Percentiles rank a stretch among this genome's conserved stretches.
Evolutionary conservation across 2,888 invertebrate species (phyloP).

Genomic region (Zelleria hepariella): DNA sequence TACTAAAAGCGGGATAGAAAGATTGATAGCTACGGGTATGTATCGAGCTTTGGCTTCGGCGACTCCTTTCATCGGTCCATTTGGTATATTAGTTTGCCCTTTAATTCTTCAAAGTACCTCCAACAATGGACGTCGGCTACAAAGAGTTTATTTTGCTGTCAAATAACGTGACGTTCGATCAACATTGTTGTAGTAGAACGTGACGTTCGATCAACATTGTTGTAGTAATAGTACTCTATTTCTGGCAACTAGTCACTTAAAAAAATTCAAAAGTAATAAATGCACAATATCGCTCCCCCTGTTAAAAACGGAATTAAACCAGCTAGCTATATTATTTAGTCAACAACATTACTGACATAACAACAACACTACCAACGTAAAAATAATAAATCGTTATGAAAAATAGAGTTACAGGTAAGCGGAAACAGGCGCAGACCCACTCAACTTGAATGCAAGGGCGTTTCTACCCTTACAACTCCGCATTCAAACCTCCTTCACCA

Average conservation of each 20-base stretch:
- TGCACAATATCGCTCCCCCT: too few relatives aligned
- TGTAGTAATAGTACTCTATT: too few relatives aligned
- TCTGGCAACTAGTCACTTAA: too few relatives aligned
- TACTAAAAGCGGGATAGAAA: too few relatives aligned
- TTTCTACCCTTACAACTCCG: not conserved
- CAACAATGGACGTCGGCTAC: conserved; percentile 25
- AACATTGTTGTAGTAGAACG: not conserved
- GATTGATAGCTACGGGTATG: too few relatives aligned
- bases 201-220: not conserved
- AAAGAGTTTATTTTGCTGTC: not conserved
- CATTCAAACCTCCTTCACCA: not conserved
- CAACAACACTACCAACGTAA: not conserved
- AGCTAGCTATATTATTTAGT: not conserved
- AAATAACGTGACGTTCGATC: not conserved
- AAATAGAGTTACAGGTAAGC: not conserved
- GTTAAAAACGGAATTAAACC: too few relatives aligned
- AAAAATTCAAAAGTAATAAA: too few relatives aligned
- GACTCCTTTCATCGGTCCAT: conserved; percentile 23
- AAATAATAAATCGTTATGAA: not conserved
- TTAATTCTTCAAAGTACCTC: conserved; percentile 52
- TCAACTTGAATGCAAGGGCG: not conserved
- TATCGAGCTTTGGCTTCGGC: too few relatives aligned
- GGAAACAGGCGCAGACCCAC: not conserved
- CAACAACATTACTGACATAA: not conserved
- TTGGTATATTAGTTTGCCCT: conserved; percentile 61